Conservation (phyloP, 2,888 invertebrate genomes). For the Volucella inflata region DNA sequence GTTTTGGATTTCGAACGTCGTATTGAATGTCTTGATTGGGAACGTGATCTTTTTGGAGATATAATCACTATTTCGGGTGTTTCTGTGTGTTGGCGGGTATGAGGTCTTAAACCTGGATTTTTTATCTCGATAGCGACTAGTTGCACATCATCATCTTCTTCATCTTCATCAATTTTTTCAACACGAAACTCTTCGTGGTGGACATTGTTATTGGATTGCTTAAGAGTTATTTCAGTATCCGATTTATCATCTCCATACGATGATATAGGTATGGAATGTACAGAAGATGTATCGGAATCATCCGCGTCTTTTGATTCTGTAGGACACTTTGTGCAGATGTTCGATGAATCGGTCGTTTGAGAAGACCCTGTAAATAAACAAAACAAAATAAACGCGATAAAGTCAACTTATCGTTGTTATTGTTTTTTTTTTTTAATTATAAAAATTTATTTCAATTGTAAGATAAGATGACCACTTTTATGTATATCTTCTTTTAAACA, state of each 20-base stretch:
- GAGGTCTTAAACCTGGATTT: constrained; percentile 42
- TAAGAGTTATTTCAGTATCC: constrained; percentile 74
- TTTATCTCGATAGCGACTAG: constrained; percentile 50
- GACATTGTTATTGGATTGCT: constrained; percentile 56
- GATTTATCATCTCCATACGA: constrained; percentile 81
- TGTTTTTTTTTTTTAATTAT: constrained; percentile 1
- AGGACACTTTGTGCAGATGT: constrained; percentile 60
- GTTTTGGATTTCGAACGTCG: constrained; percentile 69
- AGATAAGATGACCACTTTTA: constrained; percentile 43
- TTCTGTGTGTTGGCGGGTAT: constrained; percentile 47
- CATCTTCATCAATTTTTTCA: constrained; percentile 79
- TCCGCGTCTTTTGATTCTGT: constrained; percentile 70
- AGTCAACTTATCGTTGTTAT: constrained; percentile 30
- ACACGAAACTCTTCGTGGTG: constrained; percentile 39
- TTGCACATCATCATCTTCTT: constrained; percentile 80
- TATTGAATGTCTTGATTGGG: constrained; percentile 53
- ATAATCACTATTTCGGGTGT: constrained; percentile 60
- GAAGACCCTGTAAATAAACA: constrained; percentile 46
- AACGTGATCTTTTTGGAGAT: constrained; percentile 60
- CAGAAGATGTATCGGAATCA: constrained; percentile 80
- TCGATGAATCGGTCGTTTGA: constrained; percentile 33
- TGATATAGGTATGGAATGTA: constrained; percentile 83
- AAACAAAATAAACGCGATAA: constrained; percentile 17
- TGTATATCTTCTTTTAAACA: too few species aligned
- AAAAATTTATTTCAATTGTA: background rate